Evolutionary conservation across 2,113 vertebrate species (phyloP).

Genomic region (Ictalurus punctatus): DNA sequence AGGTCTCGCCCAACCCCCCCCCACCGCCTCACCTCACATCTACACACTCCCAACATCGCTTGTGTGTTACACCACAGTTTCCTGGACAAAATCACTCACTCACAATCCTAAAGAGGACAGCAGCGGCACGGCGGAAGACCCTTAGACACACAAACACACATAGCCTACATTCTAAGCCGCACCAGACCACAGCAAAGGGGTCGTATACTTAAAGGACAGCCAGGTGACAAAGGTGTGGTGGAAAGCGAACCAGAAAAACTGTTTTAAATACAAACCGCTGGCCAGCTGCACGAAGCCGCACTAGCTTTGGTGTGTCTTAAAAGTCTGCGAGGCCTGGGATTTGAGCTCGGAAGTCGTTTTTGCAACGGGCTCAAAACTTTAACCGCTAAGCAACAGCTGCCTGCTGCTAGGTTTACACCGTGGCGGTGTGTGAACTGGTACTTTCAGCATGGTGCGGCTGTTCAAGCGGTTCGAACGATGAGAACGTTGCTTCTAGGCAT

Average conservation of each 20-base stretch:
- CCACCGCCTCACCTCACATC: too few species aligned
- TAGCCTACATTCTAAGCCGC: slow-evolving; percentile 27
- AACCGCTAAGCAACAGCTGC: neutral
- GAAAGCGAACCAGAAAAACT: neutral
- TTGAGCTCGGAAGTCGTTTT: neutral
- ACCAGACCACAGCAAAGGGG: slow-evolving; percentile 68
- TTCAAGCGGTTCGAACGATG: neutral
- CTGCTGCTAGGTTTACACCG: neutral
- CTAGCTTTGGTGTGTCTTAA: neutral
- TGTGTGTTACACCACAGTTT: slow-evolving; percentile 60
- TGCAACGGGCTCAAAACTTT: neutral
- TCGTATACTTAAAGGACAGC: neutral
- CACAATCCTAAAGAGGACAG: slow-evolving; percentile 45
- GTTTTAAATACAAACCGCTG: neutral
- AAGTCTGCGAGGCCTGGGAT: neutral
- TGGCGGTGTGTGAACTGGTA: neutral
- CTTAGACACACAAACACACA: slow-evolving; percentile 52
- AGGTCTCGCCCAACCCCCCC: neutral
- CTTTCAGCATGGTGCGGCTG: neutral
- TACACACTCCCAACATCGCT: neutral
- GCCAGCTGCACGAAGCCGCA: neutral
- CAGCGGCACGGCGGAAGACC: slow-evolving; percentile 8
- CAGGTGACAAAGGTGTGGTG: neutral
- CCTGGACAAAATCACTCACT: slow-evolving; percentile 43
- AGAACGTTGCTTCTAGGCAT: neutral